These are phyloP conservation scores for Cervus canadensis DNA, from an alignment of 2,113 vertebrate genomes.

Conservation along the genomic window DNA sequence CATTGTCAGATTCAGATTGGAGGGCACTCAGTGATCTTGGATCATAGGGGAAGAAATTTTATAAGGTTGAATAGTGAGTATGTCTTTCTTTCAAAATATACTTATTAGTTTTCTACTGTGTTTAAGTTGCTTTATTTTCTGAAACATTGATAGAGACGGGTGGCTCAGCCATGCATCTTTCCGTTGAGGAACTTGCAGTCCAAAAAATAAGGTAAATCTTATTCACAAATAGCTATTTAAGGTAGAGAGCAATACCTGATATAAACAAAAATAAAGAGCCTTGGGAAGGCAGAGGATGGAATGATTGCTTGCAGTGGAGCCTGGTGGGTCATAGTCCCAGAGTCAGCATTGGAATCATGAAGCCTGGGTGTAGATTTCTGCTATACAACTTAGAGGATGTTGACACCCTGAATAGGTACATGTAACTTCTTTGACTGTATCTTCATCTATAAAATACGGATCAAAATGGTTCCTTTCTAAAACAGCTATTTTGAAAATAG, in stretches of 20 bases:
- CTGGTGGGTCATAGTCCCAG: background rate
- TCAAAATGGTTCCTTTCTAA: background rate
- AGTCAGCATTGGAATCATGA: background rate
- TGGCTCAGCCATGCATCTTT: background rate
- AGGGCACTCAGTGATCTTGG: background rate
- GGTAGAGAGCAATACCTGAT: background rate
- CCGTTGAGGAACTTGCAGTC: background rate
- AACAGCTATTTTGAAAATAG: background rate
- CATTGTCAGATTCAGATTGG: background rate
- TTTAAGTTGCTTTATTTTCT: background rate
- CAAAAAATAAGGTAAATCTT: constrained; percentile 23
- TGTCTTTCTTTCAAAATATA: background rate
- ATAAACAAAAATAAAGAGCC: background rate
- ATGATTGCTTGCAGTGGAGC: background rate
- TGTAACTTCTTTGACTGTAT: background rate
- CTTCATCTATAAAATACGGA: background rate
- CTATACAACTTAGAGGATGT: background rate
- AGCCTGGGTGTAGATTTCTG: background rate
- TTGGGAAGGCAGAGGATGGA: background rate
- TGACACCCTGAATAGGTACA: background rate
- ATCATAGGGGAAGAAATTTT: background rate
- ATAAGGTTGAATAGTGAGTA: background rate
- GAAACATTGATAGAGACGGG: background rate
- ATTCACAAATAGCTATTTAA: background rate
- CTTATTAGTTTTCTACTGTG: background rate